Base-by-base conservation (phyloP, 2,888 invertebrate genomes). In the Hyposoter didymator region DNA sequence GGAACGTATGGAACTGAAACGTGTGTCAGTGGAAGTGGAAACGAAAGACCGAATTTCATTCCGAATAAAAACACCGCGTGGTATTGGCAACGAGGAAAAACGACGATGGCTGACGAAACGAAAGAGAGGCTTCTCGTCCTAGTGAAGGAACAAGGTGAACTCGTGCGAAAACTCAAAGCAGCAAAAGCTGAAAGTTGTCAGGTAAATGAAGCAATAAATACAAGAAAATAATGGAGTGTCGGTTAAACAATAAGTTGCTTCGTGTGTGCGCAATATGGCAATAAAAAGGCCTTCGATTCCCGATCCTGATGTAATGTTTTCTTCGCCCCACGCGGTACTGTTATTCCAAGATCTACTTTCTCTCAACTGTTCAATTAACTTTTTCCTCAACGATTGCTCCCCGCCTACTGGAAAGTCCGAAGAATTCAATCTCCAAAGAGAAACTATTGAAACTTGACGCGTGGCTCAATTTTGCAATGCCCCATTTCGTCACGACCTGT, bases 111-210 rank as follows among this genome's bases (percentile, higher is more conserved):
- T 89, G 92, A 92, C 87, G 95, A 94, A 92, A 94, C 92, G 90
- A 95, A 94, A 91, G 95, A 95, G 91, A 94, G 94, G 90, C 92
- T 96, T 89, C 94, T 95, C 91, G 95, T 95, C 89, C 94, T 95
- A 92, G 96, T 97, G 88, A 96, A 96, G 94, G 94, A 95, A 91
- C 98, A 98, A 94, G 98, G 97, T 88, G 97, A 98, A 93, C 94
- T 97, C 89, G 97, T 98, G 74, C 95, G 98, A 91, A 96, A 97
- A 94, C 94, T 98, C 87, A 98, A 98, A 94, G 95, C 96, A 88
- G 96, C 96, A 45, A 97, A 97, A 94, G 97, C 97, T 94, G 95
- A 96, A 75, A 96, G 95, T 93, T 96, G 96, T 89, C 96, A 96
- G 97, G 98, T 97, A 90, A 92, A 93, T 93, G 35, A 22, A 17